A percentile compares a stretch with the other conserved stretches of the same genome.
These are phyloP conservation scores for Drosophila paramelanica DNA, from an alignment of 2,888 invertebrate species.

Conservation along the genomic window DNA sequence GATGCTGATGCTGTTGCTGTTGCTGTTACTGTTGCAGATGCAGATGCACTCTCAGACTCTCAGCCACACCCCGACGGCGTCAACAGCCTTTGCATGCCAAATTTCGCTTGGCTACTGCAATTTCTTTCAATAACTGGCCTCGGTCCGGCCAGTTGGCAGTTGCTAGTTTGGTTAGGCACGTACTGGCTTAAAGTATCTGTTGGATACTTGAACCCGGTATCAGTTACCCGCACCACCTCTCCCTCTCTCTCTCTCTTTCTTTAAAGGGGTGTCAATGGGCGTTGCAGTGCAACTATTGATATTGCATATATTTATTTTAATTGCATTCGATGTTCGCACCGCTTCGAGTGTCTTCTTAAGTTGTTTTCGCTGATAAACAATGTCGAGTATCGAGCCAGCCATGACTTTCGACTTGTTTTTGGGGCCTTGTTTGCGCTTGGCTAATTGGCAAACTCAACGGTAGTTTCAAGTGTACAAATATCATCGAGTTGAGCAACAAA, in stretches of 20 bases:
- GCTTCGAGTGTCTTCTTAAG: conserved; percentile 31
- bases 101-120: conserved; percentile 59
- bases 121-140: conserved; percentile 69
- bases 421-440: conserved; percentile 21
- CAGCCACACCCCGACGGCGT: not conserved
- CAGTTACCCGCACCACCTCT: conserved; percentile 38
- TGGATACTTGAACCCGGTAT: conserved; percentile 51
- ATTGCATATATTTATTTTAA: conserved; percentile 75
- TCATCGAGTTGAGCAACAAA: no score
- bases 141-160: conserved; percentile 23
- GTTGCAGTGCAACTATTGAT: conserved; percentile 30
- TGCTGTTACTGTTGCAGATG: not conserved
- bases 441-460: conserved; percentile 57
- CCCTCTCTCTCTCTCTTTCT: not conserved
- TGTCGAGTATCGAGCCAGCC: conserved; percentile 6
- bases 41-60: conserved; percentile 18
- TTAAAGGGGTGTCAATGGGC: conserved; percentile 36
- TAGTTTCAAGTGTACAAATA: conserved; percentile 3
- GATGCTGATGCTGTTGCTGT: not conserved
- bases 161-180: conserved; percentile 55
- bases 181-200: conserved; percentile 66
- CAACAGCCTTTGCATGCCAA: conserved; percentile 55
- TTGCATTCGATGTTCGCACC: conserved; percentile 56
- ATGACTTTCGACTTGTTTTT: conserved; percentile 25
- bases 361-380: conserved; percentile 33